Evolutionary conservation across 2,888 invertebrate genomes (phyloP).

Genomic region (Eupithecia subumbrata): DNA sequence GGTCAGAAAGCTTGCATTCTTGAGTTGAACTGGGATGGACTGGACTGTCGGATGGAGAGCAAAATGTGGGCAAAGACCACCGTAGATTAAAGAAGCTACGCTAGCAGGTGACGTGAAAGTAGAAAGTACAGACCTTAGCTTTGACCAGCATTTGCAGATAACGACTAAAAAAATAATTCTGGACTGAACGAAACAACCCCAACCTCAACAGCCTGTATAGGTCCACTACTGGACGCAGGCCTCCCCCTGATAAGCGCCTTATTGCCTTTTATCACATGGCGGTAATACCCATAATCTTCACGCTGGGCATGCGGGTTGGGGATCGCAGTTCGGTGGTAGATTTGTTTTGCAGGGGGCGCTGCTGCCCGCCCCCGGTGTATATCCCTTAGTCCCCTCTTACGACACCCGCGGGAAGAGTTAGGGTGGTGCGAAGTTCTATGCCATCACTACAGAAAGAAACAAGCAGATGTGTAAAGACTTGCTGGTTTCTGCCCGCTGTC

Average conservation of each 20-base stretch:
- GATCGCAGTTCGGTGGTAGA: no score
- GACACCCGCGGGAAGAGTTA: no score
- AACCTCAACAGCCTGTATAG: no score
- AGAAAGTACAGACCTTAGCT: not conserved
- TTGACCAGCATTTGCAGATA: not conserved
- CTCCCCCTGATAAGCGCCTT: no score
- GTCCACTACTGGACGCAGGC: no score
- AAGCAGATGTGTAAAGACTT: not conserved
- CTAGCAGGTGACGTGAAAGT: not conserved
- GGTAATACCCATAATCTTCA: no score
- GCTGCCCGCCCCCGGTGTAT: no score
- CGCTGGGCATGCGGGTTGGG: no score
- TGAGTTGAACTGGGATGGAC: not conserved
- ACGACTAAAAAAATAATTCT: not conserved
- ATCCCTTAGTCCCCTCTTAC: no score
- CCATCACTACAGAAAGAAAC: not conserved
- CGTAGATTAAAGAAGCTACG: not conserved
- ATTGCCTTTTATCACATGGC: no score
- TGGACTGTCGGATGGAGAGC: not conserved
- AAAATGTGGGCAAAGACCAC: not conserved
- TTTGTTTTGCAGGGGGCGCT: no score
- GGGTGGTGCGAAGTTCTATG: no score
- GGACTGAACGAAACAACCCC: not conserved
- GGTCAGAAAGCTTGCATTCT: not conserved
- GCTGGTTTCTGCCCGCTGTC: constrained; percentile 37